Conservation (phyloP, 2,888 invertebrate species). For the Branchellion lobata region DNA sequence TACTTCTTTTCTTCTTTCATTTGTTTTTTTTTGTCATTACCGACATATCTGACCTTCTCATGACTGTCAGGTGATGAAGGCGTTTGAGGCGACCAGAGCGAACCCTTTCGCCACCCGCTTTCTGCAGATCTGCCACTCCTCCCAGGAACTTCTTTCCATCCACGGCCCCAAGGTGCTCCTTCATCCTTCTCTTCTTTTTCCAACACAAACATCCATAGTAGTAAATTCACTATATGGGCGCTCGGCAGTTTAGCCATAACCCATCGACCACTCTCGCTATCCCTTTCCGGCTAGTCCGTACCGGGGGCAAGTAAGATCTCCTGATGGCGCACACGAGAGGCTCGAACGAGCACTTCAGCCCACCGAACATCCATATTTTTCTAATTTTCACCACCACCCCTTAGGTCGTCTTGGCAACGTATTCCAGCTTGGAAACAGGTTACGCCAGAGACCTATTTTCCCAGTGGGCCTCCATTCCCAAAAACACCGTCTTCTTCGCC, state of each 20-base stretch:
- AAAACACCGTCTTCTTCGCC: constrained; percentile 93
- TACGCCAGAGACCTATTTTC: constrained; percentile 90
- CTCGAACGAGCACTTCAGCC: too few relatives aligned
- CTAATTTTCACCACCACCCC: too few relatives aligned
- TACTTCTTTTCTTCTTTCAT: not conserved
- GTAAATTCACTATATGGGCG: too few relatives aligned
- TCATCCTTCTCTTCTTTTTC: too few relatives aligned
- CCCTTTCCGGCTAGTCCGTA: too few relatives aligned
- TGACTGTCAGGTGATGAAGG: constrained; percentile 92
- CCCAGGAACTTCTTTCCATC: constrained; percentile 79
- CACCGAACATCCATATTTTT: too few relatives aligned
- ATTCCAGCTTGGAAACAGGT: constrained; percentile 90
- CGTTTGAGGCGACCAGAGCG: constrained; percentile 62
- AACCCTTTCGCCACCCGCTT: constrained; percentile 95
- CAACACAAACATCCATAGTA: not conserved
- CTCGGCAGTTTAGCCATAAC: too few relatives aligned
- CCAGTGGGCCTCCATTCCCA: constrained; percentile 85
- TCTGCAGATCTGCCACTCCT: constrained; percentile 87
- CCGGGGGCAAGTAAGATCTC: too few relatives aligned
- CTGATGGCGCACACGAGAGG: too few relatives aligned
- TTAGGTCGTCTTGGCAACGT: constrained; percentile 85
- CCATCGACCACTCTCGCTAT: too few relatives aligned
- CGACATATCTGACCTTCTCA: constrained; percentile 85
- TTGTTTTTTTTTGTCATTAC: not conserved
- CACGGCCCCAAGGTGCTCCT: constrained; percentile 74